Evolutionary conservation across 2,113 vertebrate genomes (phyloP), one percentile per base, ranked within the genome.

Genomic region (Psettodes erumei): DNA sequence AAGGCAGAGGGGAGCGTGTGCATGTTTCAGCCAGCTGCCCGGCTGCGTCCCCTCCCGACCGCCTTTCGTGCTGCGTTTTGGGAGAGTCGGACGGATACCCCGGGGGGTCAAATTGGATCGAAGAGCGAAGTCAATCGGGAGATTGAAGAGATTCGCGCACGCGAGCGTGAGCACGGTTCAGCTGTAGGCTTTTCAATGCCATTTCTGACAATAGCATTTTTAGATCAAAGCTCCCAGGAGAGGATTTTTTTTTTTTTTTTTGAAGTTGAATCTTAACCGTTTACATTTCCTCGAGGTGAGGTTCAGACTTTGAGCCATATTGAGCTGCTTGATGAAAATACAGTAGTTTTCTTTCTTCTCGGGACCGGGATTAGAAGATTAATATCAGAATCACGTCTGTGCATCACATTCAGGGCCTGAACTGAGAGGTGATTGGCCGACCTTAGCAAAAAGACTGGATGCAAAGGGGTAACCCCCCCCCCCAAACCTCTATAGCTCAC

Each of bases 11-110:
- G 72, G 21, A 47, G 55, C 66, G 48, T 1, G 0, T 1, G 37
- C 21, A 6, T 35, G 10, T 58, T 47, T 58, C 37, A 63, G 58
- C 35, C 54, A 59, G 64, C 48, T 45, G 59, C 55, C 37, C n/a
- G 1, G 28, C 74, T 51, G 6, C 16, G 32, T n/a, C 28, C 12
- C 54, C 42, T 30, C 48, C 16, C 15, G 13, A 10, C 42, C 33
- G 65, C 35, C 25, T 40, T 37, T 23, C n/a, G 10, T 13, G 42
- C 25, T 32, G 54, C 45, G 32, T 62, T 63, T 70, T 53, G 50
- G 67, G 30, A n/a, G n/a, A n/a, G n/a, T n/a, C n/a, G n/a, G n/a
- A n/a, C n/a, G n/a, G n/a, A n/a, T n/a, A n/a, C n/a, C n/a, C n/a
- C n/a, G n/a, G n/a, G n/a, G n/a, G n/a, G n/a, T n/a, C n/a, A n/a